Evolutionary conservation across 2,113 vertebrate species (phyloP).

Genomic region (Taurulus bubalis): DNA sequence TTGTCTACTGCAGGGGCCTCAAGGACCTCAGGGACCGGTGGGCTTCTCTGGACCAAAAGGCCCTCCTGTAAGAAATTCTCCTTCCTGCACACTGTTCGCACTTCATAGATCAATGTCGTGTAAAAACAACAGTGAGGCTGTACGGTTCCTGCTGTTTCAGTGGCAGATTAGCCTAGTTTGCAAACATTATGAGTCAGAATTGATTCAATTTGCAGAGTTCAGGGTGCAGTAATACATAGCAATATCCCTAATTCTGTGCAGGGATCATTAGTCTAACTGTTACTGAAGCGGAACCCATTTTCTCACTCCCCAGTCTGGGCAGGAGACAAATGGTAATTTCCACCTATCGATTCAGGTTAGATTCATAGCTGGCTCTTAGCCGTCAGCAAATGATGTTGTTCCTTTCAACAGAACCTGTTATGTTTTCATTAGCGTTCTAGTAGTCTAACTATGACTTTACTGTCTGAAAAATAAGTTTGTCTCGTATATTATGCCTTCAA

Average conservation of each 20-base stretch:
- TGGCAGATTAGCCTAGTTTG: constrained; percentile 42
- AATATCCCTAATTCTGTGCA: constrained; percentile 54
- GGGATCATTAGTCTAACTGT: constrained; percentile 63
- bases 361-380: constrained; percentile 53
- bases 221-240: constrained; percentile 43
- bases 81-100: neutral
- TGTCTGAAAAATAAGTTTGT: neutral
- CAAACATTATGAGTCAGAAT: constrained; percentile 46
- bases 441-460: constrained; percentile 3
- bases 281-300: constrained; percentile 64
- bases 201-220: constrained; percentile 56
- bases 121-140: neutral
- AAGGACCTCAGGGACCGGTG: constrained; percentile 97
- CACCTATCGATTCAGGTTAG: constrained; percentile 58
- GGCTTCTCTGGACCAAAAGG: constrained; percentile 97
- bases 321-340: constrained; percentile 70
- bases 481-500: neutral
- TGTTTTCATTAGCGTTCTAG: constrained; percentile 20
- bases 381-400: constrained; percentile 24
- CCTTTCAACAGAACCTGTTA: constrained; percentile 25
- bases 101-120: neutral
- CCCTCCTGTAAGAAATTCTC: constrained; percentile 89
- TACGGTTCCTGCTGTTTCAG: neutral
- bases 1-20: constrained; percentile 88
- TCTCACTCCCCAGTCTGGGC: constrained; percentile 50